These are phyloP conservation scores for Solenopsis invicta DNA, from an alignment of 1,140 invertebrate species.

Conservation along the genomic window DNA sequence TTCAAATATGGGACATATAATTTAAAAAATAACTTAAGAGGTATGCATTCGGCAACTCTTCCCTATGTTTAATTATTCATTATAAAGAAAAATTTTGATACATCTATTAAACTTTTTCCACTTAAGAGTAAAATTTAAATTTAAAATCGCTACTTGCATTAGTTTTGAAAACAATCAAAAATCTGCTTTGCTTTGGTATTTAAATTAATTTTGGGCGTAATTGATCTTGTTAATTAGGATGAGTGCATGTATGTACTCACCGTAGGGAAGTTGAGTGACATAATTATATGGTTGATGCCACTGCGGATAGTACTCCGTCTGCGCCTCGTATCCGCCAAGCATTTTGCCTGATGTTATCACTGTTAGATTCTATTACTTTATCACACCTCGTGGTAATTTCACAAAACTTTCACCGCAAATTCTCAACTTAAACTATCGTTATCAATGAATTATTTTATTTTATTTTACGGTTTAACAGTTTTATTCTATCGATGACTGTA, in stretches of 20 bases:
- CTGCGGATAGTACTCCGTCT: constrained; percentile 85
- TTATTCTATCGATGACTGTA: background rate
- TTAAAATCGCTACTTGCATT: background rate
- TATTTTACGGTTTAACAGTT: background rate
- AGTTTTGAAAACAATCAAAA: background rate
- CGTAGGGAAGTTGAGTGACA: constrained; percentile 85
- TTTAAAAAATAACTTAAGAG: too few relatives aligned
- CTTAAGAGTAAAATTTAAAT: background rate
- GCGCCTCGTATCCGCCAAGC: constrained; percentile 84
- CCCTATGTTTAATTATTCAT: background rate
- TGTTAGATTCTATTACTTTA: background rate
- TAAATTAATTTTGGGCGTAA: background rate
- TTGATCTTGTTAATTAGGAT: background rate
- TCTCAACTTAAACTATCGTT: background rate
- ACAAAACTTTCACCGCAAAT: constrained; percentile 24
- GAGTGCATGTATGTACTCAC: constrained; percentile 71
- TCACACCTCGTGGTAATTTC: constrained; percentile 29
- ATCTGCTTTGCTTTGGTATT: background rate
- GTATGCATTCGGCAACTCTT: too few relatives aligned
- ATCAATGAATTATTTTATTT: background rate
- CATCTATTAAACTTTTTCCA: background rate
- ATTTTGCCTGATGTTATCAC: constrained; percentile 68
- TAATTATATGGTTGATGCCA: constrained; percentile 86
- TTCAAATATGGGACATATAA: too few relatives aligned
- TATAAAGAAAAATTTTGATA: background rate